phyloP scores from a whole-genome alignment of 2,888 invertebrate species.

The Ophion slaviceki region DNA sequence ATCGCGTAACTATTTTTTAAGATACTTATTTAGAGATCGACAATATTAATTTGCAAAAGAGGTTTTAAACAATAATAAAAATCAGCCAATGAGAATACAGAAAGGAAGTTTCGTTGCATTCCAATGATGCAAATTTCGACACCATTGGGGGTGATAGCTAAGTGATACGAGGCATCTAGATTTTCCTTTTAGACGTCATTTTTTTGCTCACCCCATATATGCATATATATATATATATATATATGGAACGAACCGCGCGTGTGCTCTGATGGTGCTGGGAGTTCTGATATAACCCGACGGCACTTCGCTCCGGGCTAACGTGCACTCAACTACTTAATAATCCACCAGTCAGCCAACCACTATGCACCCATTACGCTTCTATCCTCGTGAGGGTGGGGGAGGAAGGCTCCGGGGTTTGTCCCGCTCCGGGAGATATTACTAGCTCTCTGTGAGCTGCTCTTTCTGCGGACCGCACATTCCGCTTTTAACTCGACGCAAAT shows the following conservation, averaged over 20 bases:
- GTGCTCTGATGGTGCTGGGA: constrained; percentile 52
- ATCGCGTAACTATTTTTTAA: too few relatives aligned
- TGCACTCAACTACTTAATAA: constrained; percentile 81
- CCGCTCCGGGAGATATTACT: neutral
- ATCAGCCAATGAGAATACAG: too few relatives aligned
- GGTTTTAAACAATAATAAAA: too few relatives aligned
- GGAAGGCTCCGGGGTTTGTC: neutral
- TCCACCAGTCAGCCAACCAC: constrained; percentile 80
- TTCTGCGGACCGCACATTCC: constrained; percentile 16
- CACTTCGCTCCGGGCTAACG: constrained; percentile 77
- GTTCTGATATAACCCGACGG: constrained; percentile 78
- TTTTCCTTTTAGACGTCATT: neutral
- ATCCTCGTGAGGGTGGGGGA: constrained; percentile 67
- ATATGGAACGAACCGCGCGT: constrained; percentile 25
- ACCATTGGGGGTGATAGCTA: too few relatives aligned
- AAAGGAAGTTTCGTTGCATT: too few relatives aligned
- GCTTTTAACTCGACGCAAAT: constrained; percentile 22
- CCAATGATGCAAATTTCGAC: too few relatives aligned
- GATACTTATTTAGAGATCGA: too few relatives aligned
- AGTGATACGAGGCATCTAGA: too few relatives aligned
- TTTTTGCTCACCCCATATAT: neutral
- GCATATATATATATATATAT: constrained; percentile 10
- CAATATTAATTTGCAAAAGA: too few relatives aligned
- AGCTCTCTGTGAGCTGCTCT: constrained; percentile 2
- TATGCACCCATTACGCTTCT: constrained; percentile 78